Base-by-base conservation (phyloP, 2,888 invertebrate genomes). In the Hydrotaea cyrtoneurina region DNA sequence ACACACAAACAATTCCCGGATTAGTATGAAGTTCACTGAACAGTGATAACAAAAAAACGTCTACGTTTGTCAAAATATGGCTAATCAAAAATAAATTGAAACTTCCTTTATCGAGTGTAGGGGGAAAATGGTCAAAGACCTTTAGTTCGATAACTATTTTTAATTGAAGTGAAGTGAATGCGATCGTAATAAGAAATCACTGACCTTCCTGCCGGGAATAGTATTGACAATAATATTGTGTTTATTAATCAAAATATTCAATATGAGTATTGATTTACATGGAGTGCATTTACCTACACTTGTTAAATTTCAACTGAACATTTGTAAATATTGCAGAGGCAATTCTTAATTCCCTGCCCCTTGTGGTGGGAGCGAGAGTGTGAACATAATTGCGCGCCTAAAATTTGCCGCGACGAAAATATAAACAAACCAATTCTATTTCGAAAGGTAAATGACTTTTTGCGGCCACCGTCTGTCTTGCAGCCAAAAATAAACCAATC, bases 181-280 rank as follows among this genome's bases (percentile, higher is more conserved):
- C 50, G 50, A 50, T 15, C 50, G n/a, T 1, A 15, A 13, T 2
- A 57, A 75, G 57, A 59, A 75, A 66, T 69, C 75, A 84, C 80
- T 80, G 84, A 84, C 80, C 80, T 78, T 78, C 46, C 71, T 55
- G 69, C 17, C 31, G 57, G 69, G 19, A 76, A 59, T 26, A 59
- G 21, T 66, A 39, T 43, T 17, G 43, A 43, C 66, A 43, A 39
- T 59, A 3, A 59, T n/a, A n/a, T 39, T 39, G 39, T 39, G 39
- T 39, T 31, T 8, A 10, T 39, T 39, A 39, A 39, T 31, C 39
- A 39, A 26, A 31, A 77, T 21, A 21, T 43, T 64, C 55, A 26
- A 31, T 62, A 31, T 62, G 39, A 39, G 39, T 50, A 50, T 50
- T 50, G n/a, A n/a, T n/a, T 50, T 50, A 50, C 50, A 50, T n/a